phyloP scores from a whole-genome alignment of 2,797 vertebrate genomes.

The Pangasius mekongensis region DNA sequence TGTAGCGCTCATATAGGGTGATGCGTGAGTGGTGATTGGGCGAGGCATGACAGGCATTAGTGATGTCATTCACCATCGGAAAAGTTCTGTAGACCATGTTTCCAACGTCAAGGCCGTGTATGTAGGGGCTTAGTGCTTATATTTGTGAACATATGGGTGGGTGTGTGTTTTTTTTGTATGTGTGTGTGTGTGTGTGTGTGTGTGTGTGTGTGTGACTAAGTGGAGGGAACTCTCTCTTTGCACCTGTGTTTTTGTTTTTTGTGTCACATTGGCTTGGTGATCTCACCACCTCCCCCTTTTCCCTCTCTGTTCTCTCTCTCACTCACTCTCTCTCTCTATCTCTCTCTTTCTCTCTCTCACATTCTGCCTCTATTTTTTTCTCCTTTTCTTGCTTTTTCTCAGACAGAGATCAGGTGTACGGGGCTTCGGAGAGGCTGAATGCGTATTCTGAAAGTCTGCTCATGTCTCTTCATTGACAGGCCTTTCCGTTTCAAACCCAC shows the following conservation, averaged over 20 bases:
- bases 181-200: conserved; percentile 29
- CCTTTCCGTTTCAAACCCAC: conserved; percentile 63
- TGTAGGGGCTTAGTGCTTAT: conserved; percentile 37
- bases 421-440: conserved; percentile 58
- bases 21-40: conserved; percentile 38
- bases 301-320: conserved; percentile 5
- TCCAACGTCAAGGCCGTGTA: conserved; percentile 49
- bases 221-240: conserved; percentile 50
- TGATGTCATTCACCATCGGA: conserved; percentile 51
- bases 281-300: conserved; percentile 26
- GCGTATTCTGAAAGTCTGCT: conserved; percentile 76
- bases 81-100: conserved; percentile 52
- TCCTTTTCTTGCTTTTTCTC: conserved; percentile 39
- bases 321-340: conserved; percentile 55
- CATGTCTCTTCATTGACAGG: conserved; percentile 64
- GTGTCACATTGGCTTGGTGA: conserved; percentile 48
- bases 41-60: background rate
- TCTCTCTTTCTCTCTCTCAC: conserved; percentile 54
- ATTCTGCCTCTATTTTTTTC: conserved; percentile 33
- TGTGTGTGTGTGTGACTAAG: conserved; percentile 18
- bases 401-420: conserved; percentile 73
- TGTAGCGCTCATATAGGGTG: background rate
- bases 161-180: conserved; percentile 21
- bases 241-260: conserved; percentile 64
- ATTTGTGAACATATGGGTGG: conserved; percentile 26